A percentile compares a stretch with the other conserved stretches of the same genome.
These are phyloP conservation scores for Heterocephalus glaber DNA, from an alignment of 2,113 vertebrate genomes.

Conservation along the genomic window DNA sequence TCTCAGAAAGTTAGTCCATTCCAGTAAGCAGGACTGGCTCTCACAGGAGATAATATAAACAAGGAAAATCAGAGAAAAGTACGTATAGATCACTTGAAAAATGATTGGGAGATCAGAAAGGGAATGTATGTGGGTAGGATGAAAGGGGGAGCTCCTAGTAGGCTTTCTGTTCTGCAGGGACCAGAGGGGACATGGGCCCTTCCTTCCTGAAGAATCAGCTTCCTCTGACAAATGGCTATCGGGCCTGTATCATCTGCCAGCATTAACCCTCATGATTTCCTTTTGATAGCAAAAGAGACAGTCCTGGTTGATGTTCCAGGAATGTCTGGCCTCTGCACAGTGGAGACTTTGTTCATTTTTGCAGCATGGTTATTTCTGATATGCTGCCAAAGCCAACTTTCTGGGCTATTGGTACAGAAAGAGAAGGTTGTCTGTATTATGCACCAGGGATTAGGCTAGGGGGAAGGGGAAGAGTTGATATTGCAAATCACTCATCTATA, in stretches of 20 bases:
- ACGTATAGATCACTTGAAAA: not conserved
- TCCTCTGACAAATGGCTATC: not conserved
- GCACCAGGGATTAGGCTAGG: not conserved
- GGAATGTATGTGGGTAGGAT: too few species aligned
- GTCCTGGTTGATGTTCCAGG: constrained; percentile 64
- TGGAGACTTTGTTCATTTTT: constrained; percentile 65
- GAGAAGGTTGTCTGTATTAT: not conserved
- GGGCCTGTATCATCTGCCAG: not conserved
- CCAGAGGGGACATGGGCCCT: not conserved
- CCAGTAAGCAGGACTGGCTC: not conserved
- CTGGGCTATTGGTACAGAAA: constrained; percentile 13
- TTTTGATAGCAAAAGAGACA: constrained; percentile 38
- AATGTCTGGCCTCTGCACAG: constrained; percentile 72
- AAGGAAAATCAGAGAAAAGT: not conserved
- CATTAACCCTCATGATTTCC: constrained; percentile 22
- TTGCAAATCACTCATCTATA: not conserved
- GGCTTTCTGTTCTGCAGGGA: not conserved
- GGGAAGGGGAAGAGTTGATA: not conserved
- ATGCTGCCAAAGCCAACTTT: constrained; percentile 50
- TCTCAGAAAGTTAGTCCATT: not conserved
- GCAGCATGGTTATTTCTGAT: constrained; percentile 41
- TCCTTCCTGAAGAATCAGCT: not conserved
- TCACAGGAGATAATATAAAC: not conserved
- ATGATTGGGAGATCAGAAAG: not conserved
- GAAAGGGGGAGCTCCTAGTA: not conserved